Percentiles rank a stretch among this genome's conserved stretches.
Evolutionary conservation across 1,140 invertebrate genomes (phyloP).

Genomic region (Pseudomyrmex cubaensis): DNA sequence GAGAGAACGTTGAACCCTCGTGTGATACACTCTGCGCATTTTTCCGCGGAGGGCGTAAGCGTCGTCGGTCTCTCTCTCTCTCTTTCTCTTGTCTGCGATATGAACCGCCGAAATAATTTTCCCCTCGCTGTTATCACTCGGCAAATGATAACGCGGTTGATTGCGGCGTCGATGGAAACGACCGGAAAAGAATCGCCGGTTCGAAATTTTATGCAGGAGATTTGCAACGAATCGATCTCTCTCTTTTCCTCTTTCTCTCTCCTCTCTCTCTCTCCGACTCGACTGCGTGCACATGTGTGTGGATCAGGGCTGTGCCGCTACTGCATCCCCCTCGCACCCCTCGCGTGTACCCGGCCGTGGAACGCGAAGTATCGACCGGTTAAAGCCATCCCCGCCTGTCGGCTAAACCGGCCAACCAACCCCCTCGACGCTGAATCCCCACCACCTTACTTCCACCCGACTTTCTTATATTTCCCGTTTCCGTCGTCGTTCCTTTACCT

Average conservation of each 20-base stretch:
- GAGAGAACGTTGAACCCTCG: constrained; percentile 16
- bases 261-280: background rate
- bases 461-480: constrained; percentile 63
- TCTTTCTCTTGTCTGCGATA: no score
- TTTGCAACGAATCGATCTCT: constrained; percentile 1
- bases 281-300: background rate
- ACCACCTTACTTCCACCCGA: constrained; percentile 43
- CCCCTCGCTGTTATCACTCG: background rate
- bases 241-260: no score
- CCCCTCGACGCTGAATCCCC: constrained; percentile 39
- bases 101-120: background rate
- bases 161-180: background rate
- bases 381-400: constrained; percentile 69
- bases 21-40: background rate
- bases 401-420: constrained; percentile 68
- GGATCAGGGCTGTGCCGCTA: constrained; percentile 62
- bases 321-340: constrained; percentile 6
- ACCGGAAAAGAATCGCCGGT: constrained; percentile 4
- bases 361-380: constrained; percentile 73
- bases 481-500: constrained; percentile 16
- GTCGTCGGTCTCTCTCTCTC: background rate
- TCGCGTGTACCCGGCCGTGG: constrained; percentile 38
- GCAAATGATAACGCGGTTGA: background rate
- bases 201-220: constrained; percentile 8
- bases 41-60: constrained; percentile 20